Evolutionary conservation across 1,140 invertebrate species (phyloP), one percentile per base, ranked within the genome.

Genomic region (Bombus affinis): DNA sequence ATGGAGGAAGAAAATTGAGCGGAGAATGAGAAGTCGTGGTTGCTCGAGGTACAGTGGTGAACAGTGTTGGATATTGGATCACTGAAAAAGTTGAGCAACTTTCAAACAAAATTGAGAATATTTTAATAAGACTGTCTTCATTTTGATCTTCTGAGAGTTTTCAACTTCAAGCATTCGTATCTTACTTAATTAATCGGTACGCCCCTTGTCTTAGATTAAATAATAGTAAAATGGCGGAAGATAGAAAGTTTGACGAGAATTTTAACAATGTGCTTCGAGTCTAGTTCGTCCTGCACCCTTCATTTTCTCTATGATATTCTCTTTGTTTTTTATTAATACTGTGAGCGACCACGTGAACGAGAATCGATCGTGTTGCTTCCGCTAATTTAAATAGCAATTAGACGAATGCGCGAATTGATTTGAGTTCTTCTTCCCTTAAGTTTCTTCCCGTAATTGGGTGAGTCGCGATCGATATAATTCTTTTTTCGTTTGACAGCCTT

Each of bases 341-440:
- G 13, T 6, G 3, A 18, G 39, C 37, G 37, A 59, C 25, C 28
- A 12, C 32, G 37, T 10, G 25, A 28, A 22, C 9, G 32, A 35
- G n/a, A 39, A 62, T 15, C 35, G 53, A 74, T 74, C 28, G 13
- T 32, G 32, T 42, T 37, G 35, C 6, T 12, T 42, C 39, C 8
- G 18, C 9, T n/a, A 32, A 82, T 82, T 65, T 42, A 13, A 65
- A 47, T 37, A n/a, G 39, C 15, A 82, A 82, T 65, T 65, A 42
- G 28, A 22, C 1, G 6, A 32, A 53, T n/a, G 59, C 35, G 28
- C 28, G 15, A 68, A 76, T 75, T 65, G 28, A 83, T 68, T n/a
- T 25, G 42, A 53, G 35, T 83, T 53, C 32, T 66, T 76, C 39
- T 68, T 83, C 39, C 18, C 13, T 37, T 8, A 32, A 62, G 42